phyloP scores from a whole-genome alignment of 2,113 vertebrate genomes.

The Mustela nigripes region DNA sequence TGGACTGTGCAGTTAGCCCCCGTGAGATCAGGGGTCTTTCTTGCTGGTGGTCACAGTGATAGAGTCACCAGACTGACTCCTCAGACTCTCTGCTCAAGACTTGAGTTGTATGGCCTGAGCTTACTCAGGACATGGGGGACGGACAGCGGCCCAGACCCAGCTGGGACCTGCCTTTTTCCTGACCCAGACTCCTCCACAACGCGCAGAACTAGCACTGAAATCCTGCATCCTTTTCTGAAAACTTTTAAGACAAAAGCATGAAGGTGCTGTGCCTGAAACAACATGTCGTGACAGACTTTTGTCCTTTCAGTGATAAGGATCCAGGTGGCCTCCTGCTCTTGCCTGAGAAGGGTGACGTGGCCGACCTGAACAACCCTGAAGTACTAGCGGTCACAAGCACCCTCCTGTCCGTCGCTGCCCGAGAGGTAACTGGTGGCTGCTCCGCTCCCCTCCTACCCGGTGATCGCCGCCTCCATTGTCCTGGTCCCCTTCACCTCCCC shows the following conservation, averaged over 20 bases:
- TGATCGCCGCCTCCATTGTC: accelerated
- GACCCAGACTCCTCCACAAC: background rate
- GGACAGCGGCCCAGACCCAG: background rate
- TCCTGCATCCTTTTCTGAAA: background rate
- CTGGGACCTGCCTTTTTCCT: background rate
- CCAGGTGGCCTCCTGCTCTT: slow-evolving; percentile 95
- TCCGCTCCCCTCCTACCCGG: background rate
- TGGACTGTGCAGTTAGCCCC: background rate
- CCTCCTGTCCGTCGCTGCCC: slow-evolving; percentile 92
- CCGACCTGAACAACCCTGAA: slow-evolving; percentile 91
- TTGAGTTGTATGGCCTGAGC: background rate
- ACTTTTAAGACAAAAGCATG: background rate
- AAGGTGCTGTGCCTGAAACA: background rate
- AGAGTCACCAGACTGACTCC: background rate
- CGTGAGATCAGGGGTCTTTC: slow-evolving; percentile 1
- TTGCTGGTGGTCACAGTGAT: background rate
- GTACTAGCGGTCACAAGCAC: slow-evolving; percentile 95
- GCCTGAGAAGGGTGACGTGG: slow-evolving; percentile 92
- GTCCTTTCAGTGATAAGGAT: slow-evolving; percentile 92
- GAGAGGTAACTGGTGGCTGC: slow-evolving; percentile 89
- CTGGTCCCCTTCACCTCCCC: no score
- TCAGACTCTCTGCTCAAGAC: background rate
- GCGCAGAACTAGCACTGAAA: background rate
- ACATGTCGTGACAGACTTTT: background rate
- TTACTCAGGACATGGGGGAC: background rate